Percentiles rank a stretch among this genome's conserved stretches.
Conservation (phyloP, 2,888 invertebrate species). For the Microplitis manilae region DNA sequence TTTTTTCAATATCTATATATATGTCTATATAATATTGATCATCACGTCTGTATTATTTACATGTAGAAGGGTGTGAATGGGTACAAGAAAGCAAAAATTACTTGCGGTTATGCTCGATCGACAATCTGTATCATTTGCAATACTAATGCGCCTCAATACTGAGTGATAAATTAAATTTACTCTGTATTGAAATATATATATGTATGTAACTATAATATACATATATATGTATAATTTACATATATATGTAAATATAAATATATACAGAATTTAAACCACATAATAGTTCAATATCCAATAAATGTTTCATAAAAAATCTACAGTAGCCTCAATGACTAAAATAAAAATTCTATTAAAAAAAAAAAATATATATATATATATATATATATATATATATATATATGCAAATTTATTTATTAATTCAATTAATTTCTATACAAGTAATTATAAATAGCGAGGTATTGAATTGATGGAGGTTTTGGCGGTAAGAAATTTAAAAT, state of each 20-base stretch:
- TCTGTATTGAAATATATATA: slow-evolving; percentile 28
- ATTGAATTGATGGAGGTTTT: too few relatives aligned
- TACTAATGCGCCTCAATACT: slow-evolving; percentile 27
- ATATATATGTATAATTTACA: not conserved
- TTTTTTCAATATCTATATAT: slow-evolving; percentile 2
- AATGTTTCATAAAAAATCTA: slow-evolving; percentile 2
- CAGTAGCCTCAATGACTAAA: not conserved
- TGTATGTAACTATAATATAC: too few relatives aligned
- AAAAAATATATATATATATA: too few relatives aligned
- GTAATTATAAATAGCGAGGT: too few relatives aligned
- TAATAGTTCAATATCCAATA: not conserved
- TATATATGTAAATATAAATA: not conserved
- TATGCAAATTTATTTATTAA: too few relatives aligned
- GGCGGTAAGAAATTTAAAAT: too few relatives aligned
- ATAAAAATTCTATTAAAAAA: not conserved
- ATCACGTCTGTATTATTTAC: slow-evolving; percentile 64
- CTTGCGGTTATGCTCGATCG: slow-evolving; percentile 57
- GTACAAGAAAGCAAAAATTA: slow-evolving; percentile 43
- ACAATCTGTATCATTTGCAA: slow-evolving; percentile 38
- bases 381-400: too few relatives aligned
- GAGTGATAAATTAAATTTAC: slow-evolving; percentile 64
- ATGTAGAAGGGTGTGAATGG: slow-evolving; percentile 50
- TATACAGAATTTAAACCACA: not conserved
- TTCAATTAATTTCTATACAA: too few relatives aligned
- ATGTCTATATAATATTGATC: slow-evolving; percentile 54